These are phyloP conservation scores for Ectobius pallidus DNA, from an alignment of 2,888 invertebrate genomes.

Conservation along the genomic window DNA sequence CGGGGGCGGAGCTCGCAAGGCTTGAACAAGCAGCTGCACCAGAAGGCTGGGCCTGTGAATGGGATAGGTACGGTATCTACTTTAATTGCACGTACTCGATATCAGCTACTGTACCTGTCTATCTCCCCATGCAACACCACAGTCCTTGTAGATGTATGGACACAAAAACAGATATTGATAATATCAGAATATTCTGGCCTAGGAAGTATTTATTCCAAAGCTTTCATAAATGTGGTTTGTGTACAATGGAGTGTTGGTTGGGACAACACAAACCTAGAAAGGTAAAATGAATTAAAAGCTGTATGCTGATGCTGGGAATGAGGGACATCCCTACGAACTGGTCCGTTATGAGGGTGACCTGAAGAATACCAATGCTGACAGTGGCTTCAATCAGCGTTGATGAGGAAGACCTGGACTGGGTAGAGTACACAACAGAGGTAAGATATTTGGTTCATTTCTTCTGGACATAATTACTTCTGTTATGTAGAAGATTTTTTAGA, in stretches of 20 bases:
- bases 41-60: conserved; percentile 70
- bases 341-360: too few species aligned
- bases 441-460: conserved; percentile 10
- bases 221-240: conserved; percentile 18
- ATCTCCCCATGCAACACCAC: conserved; percentile 24
- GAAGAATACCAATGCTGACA: too few species aligned
- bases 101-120: conserved; percentile 21
- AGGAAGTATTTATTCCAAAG: neutral
- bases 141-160: conserved; percentile 4
- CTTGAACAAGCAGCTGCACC: conserved; percentile 71
- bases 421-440: conserved; percentile 13
- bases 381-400: too few species aligned
- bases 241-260: neutral
- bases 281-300: conserved; percentile 26
- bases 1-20: conserved; percentile 63
- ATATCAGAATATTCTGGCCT: conserved; percentile 2
- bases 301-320: too few species aligned
- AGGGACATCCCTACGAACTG: too few species aligned
- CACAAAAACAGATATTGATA: conserved; percentile 5
- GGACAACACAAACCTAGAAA: conserved; percentile 12
- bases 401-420: neutral
- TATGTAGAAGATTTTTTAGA: too few species aligned
- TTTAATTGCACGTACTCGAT: conserved; percentile 36
- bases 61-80: conserved; percentile 71
- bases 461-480: too few species aligned